A percentile compares a stretch with the other conserved stretches of the same genome.
phyloP scores from a whole-genome alignment of 1,140 invertebrate genomes.

The Gryllus bimaculatus region DNA sequence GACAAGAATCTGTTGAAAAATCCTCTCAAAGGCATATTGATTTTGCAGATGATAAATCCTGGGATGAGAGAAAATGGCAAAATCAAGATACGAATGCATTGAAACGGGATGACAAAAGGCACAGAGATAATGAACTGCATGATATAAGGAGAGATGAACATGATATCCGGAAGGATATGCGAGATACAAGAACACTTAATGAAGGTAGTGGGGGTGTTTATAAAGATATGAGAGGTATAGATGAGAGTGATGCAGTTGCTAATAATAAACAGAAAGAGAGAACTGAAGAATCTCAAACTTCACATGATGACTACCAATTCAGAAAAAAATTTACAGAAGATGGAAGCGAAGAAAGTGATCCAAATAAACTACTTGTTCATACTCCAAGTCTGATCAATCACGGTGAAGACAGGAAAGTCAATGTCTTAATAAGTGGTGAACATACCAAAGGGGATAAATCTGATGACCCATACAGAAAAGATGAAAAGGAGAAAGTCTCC shows the following conservation, averaged over 20 bases:
- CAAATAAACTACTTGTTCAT: background rate
- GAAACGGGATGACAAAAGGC: background rate
- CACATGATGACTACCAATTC: background rate
- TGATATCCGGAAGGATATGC: too few species aligned
- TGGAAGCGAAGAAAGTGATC: background rate
- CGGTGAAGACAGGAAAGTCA: background rate
- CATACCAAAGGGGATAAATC: too few species aligned
- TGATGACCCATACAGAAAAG: too few species aligned
- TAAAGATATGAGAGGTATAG: too few species aligned
- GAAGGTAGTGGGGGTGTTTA: too few species aligned
- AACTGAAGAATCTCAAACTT: conserved; percentile 9
- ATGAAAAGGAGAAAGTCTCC: too few species aligned
- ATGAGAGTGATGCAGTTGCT: background rate
- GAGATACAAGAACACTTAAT: too few species aligned
- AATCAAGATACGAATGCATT: background rate
- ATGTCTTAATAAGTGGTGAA: background rate
- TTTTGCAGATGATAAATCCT: background rate
- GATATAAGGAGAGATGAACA: too few species aligned
- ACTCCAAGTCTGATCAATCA: background rate
- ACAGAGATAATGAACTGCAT: background rate
- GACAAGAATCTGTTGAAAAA: background rate
- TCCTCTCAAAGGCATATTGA: background rate
- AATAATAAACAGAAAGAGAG: background rate
- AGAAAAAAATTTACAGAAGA: background rate
- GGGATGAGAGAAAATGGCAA: background rate